These are phyloP conservation scores for Drosophila tripunctata DNA, from an alignment of 2,888 invertebrate genomes.

Conservation along the genomic window DNA sequence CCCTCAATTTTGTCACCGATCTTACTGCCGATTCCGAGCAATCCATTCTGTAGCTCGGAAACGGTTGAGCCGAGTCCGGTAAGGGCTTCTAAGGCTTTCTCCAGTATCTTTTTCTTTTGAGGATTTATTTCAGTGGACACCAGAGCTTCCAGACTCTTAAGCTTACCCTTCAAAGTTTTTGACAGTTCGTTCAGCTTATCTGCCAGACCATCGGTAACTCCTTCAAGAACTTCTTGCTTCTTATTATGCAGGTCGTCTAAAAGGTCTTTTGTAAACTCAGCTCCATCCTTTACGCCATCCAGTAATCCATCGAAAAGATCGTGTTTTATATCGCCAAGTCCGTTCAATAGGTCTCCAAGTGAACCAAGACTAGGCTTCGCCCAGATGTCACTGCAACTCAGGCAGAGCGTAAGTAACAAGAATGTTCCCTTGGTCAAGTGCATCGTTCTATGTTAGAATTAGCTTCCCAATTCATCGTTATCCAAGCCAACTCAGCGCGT, in stretches of 20 bases:
- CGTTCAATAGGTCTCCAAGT: neutral
- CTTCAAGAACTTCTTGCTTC: neutral
- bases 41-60: neutral
- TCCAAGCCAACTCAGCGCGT: neutral
- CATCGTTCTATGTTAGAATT: constrained; percentile 2
- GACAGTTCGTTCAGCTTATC: neutral
- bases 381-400: neutral
- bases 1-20: neutral
- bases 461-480: neutral
- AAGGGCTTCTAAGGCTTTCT: constrained; percentile 6
- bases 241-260: constrained; percentile 1
- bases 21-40: constrained; percentile 3
- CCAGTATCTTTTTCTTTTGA: constrained; percentile 17
- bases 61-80: neutral
- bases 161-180: neutral
- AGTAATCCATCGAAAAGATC: constrained; percentile 8
- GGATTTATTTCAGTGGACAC: neutral
- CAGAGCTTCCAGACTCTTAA: neutral
- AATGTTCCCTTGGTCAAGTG: constrained; percentile 8
- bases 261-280: neutral
- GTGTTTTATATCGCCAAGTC: constrained; percentile 12
- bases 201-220: constrained; percentile 1
- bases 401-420: constrained; percentile 2
- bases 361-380: constrained; percentile 1
- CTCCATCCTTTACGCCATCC: constrained; percentile 7